phyloP scores from a whole-genome alignment of 2,113 vertebrate genomes.

The Hassar affinis region DNA sequence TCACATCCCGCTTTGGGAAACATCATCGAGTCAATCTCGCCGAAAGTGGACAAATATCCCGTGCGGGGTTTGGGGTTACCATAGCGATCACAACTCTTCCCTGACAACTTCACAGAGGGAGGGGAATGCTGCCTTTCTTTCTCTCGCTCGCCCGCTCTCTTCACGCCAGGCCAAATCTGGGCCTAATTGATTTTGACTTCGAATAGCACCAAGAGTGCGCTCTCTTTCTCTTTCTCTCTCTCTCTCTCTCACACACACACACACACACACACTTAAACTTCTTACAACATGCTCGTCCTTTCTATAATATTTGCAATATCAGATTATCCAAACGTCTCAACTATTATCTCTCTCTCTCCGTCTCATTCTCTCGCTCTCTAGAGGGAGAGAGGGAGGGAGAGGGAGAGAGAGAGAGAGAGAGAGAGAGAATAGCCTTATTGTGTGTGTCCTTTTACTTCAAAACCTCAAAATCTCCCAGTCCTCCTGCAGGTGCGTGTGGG shows the following conservation, averaged over 20 bases:
- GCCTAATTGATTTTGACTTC: conserved; percentile 45
- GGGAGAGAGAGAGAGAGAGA: neutral
- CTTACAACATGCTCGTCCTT: neutral
- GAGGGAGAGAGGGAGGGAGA: neutral
- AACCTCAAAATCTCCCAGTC: conserved; percentile 5
- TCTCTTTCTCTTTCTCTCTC: too few relatives aligned
- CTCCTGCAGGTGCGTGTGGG: conserved; percentile 6
- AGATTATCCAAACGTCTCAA: conserved; percentile 15
- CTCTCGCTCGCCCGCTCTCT: conserved; percentile 33
- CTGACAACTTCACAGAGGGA: conserved; percentile 59
- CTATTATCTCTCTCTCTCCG: too few relatives aligned
- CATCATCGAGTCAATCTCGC: conserved; percentile 35
- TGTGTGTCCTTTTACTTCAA: conserved; percentile 10
- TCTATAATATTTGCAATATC: conserved; percentile 13
- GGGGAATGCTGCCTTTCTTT: conserved; percentile 49
- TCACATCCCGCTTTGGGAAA: conserved; percentile 27
- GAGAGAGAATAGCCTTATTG: conserved; percentile 34
- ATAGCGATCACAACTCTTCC: conserved; percentile 72
- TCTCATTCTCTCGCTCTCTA: too few relatives aligned
- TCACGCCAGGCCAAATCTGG: conserved; percentile 26
- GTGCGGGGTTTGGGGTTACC: conserved; percentile 66
- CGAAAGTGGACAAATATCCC: conserved; percentile 59
- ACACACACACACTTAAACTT: neutral
- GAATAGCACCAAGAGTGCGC: conserved; percentile 41
- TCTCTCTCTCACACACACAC: neutral